Percentiles rank a stretch among this genome's conserved stretches.
These are phyloP conservation scores for Oophaga pumilio DNA, from an alignment of 2,113 vertebrate species.

Conservation along the genomic window DNA sequence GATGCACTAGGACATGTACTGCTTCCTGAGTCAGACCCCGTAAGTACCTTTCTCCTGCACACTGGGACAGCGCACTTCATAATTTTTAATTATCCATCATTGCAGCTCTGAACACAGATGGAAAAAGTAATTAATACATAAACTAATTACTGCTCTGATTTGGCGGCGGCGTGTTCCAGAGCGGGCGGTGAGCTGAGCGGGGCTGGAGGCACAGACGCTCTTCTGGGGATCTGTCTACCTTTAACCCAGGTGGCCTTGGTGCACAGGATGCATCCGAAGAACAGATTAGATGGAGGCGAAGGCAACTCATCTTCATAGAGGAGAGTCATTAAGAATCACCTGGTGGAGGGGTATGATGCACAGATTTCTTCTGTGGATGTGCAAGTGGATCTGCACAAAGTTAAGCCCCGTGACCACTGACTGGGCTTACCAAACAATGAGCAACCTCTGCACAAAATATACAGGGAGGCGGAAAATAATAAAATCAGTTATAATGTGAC, in stretches of 20 bases:
- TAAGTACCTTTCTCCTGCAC: neutral
- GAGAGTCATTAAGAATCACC: constrained; percentile 1
- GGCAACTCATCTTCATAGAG: neutral
- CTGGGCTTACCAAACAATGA: no score
- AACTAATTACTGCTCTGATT: constrained; percentile 68
- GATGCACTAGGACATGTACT: neutral
- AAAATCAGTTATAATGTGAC: no score
- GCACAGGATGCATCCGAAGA: neutral
- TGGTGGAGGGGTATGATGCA: neutral
- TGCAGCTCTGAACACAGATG: constrained; percentile 65
- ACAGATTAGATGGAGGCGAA: neutral
- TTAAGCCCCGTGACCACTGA: no score
- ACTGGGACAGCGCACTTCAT: neutral
- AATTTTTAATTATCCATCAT: constrained; percentile 60
- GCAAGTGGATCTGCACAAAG: no score
- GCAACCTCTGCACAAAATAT: no score
- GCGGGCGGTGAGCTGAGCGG: constrained; percentile 56
- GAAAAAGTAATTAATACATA: constrained; percentile 65
- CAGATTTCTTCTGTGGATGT: neutral
- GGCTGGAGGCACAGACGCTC: neutral
- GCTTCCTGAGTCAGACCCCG: neutral
- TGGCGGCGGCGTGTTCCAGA: constrained; percentile 60
- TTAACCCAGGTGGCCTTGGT: neutral
- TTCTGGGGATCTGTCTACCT: constrained; percentile 5
- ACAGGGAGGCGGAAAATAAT: no score